Evolutionary conservation across 2,888 invertebrate species (phyloP).

Genomic region (Stramonita haemastoma): DNA sequence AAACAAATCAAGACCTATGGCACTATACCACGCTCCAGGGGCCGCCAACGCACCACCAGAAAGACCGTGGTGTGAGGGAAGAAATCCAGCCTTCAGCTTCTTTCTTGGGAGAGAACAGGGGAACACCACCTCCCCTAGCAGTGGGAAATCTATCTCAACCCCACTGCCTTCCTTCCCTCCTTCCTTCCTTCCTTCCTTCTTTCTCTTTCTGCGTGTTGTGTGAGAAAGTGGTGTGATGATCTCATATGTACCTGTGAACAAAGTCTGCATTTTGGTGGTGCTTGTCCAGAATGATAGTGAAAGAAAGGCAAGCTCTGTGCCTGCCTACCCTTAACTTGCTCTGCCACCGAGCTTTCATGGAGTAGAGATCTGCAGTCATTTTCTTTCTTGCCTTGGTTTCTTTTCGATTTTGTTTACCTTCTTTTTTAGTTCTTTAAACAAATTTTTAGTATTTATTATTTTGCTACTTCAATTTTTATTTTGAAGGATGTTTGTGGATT

Average conservation of each 20-base stretch:
- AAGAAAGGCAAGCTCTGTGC: neutral
- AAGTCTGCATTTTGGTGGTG: neutral
- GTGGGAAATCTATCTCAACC: too few relatives aligned
- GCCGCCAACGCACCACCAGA: conserved; percentile 37
- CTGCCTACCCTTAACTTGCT: too few relatives aligned
- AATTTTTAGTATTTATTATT: too few relatives aligned
- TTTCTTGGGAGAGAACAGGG: neutral
- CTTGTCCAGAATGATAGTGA: neutral
- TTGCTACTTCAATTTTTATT: neutral
- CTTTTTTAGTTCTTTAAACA: neutral
- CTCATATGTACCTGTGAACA: conserved; percentile 3
- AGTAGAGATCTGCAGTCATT: neutral
- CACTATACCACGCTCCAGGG: conserved; percentile 50
- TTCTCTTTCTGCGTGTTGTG: conserved; percentile 14
- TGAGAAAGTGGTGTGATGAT: conserved; percentile 30
- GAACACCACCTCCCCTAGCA: too few relatives aligned
- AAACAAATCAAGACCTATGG: conserved; percentile 52
- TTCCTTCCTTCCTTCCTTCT: too few relatives aligned
- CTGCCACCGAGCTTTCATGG: conserved; percentile 31
- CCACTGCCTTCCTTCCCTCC: too few relatives aligned
- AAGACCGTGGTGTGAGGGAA: conserved; percentile 44
- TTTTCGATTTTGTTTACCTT: neutral
- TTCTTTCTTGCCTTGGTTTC: neutral
- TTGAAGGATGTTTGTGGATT: neutral
- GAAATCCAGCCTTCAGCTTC: neutral